phyloP scores from a whole-genome alignment of 2,113 vertebrate species.

The Burhinus oedicnemus region DNA sequence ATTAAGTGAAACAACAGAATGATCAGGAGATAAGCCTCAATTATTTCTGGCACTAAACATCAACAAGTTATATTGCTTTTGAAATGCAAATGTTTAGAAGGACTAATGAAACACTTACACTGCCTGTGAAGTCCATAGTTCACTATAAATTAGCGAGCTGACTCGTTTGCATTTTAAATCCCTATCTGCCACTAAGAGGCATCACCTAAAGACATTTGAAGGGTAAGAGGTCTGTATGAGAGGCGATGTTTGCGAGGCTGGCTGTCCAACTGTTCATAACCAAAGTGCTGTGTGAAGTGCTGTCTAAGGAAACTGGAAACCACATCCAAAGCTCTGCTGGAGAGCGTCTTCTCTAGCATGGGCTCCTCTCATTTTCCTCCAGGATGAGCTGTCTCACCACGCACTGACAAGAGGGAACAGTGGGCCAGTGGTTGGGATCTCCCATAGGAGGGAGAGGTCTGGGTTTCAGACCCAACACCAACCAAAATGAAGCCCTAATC shows the following conservation, averaged over 20 bases:
- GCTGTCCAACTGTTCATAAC: neutral
- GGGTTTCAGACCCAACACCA: neutral
- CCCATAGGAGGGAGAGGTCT: neutral
- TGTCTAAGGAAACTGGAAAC: neutral
- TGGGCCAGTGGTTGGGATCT: neutral
- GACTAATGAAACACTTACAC: neutral
- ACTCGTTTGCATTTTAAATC: neutral
- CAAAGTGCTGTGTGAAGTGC: neutral
- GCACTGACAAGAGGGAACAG: accelerated
- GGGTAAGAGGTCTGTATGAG: neutral
- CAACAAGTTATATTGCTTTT: neutral
- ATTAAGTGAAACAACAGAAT: neutral
- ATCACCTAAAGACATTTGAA: neutral
- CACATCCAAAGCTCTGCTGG: neutral
- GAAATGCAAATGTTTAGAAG: neutral
- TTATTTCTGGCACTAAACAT: neutral
- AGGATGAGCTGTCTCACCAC: neutral
- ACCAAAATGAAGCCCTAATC: neutral
- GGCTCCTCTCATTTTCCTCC: neutral
- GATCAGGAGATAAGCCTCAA: neutral
- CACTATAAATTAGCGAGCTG: neutral
- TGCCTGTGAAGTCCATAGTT: neutral
- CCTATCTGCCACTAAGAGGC: neutral
- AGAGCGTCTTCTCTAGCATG: neutral
- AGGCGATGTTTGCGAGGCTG: neutral